Evolutionary conservation across 2,888 invertebrate genomes (phyloP), one percentile per base, ranked within the genome.

Genomic region (Alloplasta piceator): DNA sequence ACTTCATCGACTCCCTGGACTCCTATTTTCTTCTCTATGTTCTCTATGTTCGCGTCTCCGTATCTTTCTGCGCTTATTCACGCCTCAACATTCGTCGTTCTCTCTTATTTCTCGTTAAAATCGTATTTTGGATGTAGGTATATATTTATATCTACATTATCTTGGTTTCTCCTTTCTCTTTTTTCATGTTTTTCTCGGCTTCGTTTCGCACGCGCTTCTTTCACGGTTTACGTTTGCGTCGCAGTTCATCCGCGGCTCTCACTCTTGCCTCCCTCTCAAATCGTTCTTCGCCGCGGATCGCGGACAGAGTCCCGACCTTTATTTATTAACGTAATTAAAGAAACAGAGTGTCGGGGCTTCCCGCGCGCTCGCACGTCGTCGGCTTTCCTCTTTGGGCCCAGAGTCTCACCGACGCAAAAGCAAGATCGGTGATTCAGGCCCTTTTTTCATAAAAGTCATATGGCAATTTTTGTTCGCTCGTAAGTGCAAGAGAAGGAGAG

Each of bases 301-400:
- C 86, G 86, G 3, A 26, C 26, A 26, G 26, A 26, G 26, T 88
- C 87, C 88, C 88, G 88, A 89, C 88, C 89, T 90, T 91, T 90
- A 91, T 91, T 91, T 91, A 91, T 91, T 91, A 91, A 91, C 90
- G 91, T 90, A 91, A 91, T 91, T 91, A 91, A 91, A 91, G 91
- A 91, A 90, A 91, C 91, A 91, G 91, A 90, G 91, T 91, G 91
- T 91, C 89, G 91, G 73, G 80, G 52, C 64, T 36, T 58, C 87
- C 87, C 87, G 84, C 86, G 85, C 82, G 85, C 84, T 85, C 84
- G 76, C 84, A 82, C 68, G 78, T 78, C 82, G 87, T 86, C 87
- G 89, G 86, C 91, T 90, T 90, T 90, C 88, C 90, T 89, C 89
- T 87, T 86, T 88, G 87, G 26, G 26, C 26, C 88, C 87, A 87